Conservation (phyloP, 2,888 invertebrate species). For the Clitarchus hookeri region DNA sequence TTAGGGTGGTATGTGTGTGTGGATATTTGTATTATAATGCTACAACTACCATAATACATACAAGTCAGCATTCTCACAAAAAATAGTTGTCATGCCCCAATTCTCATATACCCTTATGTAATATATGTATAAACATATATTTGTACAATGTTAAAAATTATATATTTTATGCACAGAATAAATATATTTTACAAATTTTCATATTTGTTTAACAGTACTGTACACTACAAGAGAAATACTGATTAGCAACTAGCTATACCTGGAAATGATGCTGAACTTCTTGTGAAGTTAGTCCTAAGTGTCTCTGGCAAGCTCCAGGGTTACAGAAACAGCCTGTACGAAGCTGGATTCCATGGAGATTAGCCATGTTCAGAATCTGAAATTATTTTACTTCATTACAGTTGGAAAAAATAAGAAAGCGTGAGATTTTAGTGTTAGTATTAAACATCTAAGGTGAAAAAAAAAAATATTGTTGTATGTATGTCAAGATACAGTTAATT, state of each 20-base stretch:
- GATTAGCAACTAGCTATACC: slow-evolving; percentile 50
- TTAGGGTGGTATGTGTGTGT: too few species aligned
- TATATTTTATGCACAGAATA: not conserved
- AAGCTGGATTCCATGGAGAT: slow-evolving; percentile 81
- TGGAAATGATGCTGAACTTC: slow-evolving; percentile 78
- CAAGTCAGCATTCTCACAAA: too few species aligned
- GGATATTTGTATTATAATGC: too few species aligned
- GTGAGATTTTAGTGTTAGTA: too few species aligned
- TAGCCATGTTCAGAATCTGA: slow-evolving; percentile 86
- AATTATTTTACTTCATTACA: slow-evolving; percentile 41
- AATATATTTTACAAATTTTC: not conserved
- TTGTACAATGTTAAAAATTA: too few species aligned
- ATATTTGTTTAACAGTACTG: not conserved
- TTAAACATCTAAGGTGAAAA: too few species aligned
- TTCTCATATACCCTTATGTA: too few species aligned
- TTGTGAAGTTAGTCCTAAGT: slow-evolving; percentile 68
- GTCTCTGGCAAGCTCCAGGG: slow-evolving; percentile 89
- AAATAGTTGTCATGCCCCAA: too few species aligned
- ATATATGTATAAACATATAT: too few species aligned
- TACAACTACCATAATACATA: too few species aligned
- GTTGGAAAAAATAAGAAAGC: not conserved
- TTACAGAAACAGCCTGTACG: slow-evolving; percentile 97
- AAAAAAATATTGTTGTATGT: too few species aligned
- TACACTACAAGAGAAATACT: not conserved
- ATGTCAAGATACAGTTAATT: too few species aligned